phyloP scores from a whole-genome alignment of 2,888 invertebrate genomes.

The Atrina japonica region DNA sequence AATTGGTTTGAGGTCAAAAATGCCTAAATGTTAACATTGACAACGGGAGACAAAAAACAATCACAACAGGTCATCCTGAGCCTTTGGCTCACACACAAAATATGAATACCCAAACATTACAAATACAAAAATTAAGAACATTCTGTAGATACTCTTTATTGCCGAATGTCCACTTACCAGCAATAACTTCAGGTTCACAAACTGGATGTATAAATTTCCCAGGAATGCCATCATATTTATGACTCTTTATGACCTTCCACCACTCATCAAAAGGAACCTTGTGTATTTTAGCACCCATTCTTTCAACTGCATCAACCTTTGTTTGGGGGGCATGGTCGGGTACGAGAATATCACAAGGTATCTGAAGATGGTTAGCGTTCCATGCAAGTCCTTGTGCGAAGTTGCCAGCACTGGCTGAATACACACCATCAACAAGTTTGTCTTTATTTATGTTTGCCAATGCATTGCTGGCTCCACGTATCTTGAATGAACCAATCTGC shows the following conservation, averaged over 20 bases:
- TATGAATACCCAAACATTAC: too few relatives aligned
- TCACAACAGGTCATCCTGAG: too few relatives aligned
- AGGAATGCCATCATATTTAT: constrained; percentile 58
- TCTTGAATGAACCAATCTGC: constrained; percentile 76
- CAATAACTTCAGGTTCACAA: constrained; percentile 70
- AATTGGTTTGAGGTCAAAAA: too few relatives aligned
- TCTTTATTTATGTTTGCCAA: constrained; percentile 56
- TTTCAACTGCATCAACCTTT: constrained; percentile 61
- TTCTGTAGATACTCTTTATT: too few relatives aligned
- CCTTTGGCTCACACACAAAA: too few relatives aligned
- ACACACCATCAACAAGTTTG: constrained; percentile 65
- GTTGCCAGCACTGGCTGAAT: constrained; percentile 77
- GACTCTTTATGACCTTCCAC: constrained; percentile 70
- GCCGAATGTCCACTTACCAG: constrained; percentile 67
- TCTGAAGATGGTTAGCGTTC: constrained; percentile 56
- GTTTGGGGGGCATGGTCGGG: constrained; percentile 71
- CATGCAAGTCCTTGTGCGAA: constrained; percentile 77
- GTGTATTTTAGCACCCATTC: constrained; percentile 61
- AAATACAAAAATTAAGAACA: too few relatives aligned
- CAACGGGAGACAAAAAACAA: too few relatives aligned
- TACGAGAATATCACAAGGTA: constrained; percentile 70
- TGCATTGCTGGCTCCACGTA: constrained; percentile 75
- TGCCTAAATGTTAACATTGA: too few relatives aligned
- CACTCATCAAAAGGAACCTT: constrained; percentile 71
- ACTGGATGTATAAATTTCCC: constrained; percentile 76